phyloP scores from a whole-genome alignment of 2,113 vertebrate genomes.

The Bombycilla garrulus region DNA sequence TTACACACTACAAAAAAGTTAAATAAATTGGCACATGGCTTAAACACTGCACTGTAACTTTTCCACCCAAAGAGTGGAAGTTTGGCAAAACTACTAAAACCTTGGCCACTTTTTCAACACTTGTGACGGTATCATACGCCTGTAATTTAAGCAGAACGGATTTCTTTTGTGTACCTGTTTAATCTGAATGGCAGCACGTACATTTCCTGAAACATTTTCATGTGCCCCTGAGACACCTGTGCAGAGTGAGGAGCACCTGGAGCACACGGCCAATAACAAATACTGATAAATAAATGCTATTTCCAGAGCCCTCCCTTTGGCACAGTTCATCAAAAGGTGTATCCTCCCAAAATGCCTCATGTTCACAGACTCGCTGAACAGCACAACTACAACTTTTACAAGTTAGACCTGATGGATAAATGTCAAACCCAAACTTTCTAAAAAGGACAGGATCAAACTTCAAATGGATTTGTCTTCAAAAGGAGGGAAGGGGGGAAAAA shows the following conservation, averaged over 20 bases:
- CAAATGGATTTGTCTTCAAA: background rate
- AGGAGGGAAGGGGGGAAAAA: accelerated
- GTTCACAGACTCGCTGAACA: background rate
- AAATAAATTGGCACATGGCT: background rate
- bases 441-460: background rate
- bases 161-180: background rate
- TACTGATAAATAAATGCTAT: background rate
- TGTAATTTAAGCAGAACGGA: background rate
- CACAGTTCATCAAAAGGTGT: background rate
- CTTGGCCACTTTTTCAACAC: background rate
- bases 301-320: background rate
- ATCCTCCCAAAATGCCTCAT: background rate
- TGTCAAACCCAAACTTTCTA: background rate
- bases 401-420: background rate
- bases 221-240: background rate
- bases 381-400: background rate
- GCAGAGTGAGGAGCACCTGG: background rate
- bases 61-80: background rate
- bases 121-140: background rate
- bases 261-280: background rate
- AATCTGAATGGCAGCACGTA: background rate
- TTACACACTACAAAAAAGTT: background rate
- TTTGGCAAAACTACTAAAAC: background rate
- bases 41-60: background rate
- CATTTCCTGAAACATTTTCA: background rate